These are phyloP conservation scores for Poeciliopsis presidionis DNA, from an alignment of 2,797 vertebrate species.

Conservation along the genomic window DNA sequence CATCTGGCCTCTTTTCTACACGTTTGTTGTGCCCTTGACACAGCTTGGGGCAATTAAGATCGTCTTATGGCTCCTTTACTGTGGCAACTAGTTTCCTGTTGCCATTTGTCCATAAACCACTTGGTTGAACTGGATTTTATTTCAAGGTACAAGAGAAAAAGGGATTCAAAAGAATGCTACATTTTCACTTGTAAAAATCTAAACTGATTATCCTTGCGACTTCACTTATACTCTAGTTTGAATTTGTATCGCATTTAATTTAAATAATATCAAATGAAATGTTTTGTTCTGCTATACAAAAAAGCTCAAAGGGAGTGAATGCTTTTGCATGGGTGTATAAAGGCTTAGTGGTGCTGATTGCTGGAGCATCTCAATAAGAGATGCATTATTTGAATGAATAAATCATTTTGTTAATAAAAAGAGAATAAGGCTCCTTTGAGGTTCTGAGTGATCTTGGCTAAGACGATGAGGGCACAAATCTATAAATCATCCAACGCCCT, in stretches of 20 bases:
- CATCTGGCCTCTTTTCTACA: background rate
- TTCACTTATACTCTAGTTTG: background rate
- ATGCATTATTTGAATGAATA: conserved; percentile 39
- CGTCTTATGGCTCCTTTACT: background rate
- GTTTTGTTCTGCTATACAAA: background rate
- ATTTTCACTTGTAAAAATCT: background rate
- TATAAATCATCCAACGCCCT: conserved; percentile 6
- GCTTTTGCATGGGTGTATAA: conserved; percentile 1
- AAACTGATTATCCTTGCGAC: background rate
- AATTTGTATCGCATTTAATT: background rate
- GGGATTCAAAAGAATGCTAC: background rate
- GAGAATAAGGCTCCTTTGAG: conserved; percentile 3
- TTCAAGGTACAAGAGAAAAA: background rate
- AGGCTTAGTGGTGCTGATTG: conserved; percentile 42
- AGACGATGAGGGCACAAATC: conserved; percentile 1
- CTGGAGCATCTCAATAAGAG: conserved; percentile 36
- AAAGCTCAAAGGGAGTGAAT: background rate
- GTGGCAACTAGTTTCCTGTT: background rate
- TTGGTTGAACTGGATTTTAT: background rate
- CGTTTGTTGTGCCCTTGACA: background rate
- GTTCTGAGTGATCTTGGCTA: conserved; percentile 8
- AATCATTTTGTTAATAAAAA: conserved; percentile 37
- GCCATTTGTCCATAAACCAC: background rate
- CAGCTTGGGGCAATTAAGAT: background rate
- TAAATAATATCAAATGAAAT: background rate